phyloP scores from a whole-genome alignment of 2,113 vertebrate species.

The Tylochromis polylepis region DNA sequence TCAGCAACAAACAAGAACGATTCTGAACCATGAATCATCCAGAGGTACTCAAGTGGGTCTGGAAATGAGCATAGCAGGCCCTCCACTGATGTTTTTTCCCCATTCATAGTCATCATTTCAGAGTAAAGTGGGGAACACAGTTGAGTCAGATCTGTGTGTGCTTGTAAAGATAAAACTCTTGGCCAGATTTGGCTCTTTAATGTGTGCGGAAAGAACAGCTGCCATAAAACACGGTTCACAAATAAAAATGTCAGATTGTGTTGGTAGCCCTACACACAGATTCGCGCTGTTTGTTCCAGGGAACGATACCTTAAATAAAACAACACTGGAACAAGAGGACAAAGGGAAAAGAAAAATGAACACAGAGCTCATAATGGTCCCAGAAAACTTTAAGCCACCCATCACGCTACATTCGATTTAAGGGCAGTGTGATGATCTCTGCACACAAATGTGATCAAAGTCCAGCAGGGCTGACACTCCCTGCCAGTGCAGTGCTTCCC shows the following conservation, averaged over 20 bases:
- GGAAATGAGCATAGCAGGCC: background rate
- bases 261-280: background rate
- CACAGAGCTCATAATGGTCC: background rate
- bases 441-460: constrained; percentile 21
- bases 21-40: background rate
- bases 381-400: background rate
- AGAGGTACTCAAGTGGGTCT: background rate
- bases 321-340: background rate
- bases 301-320: background rate
- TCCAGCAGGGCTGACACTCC: constrained; percentile 7
- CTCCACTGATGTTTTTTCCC: background rate
- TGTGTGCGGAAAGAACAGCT: background rate
- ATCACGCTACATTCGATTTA: background rate
- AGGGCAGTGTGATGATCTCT: background rate
- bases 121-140: background rate
- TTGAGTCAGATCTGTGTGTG: background rate
- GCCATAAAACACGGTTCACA: background rate
- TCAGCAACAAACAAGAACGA: background rate
- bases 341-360: background rate
- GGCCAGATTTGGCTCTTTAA: background rate
- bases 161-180: background rate
- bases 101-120: background rate
- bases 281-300: background rate
- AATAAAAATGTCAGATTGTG: background rate
- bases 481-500: background rate